Conservation (phyloP, 2,797 vertebrate genomes). For the Anguilla megastoma region DNA sequence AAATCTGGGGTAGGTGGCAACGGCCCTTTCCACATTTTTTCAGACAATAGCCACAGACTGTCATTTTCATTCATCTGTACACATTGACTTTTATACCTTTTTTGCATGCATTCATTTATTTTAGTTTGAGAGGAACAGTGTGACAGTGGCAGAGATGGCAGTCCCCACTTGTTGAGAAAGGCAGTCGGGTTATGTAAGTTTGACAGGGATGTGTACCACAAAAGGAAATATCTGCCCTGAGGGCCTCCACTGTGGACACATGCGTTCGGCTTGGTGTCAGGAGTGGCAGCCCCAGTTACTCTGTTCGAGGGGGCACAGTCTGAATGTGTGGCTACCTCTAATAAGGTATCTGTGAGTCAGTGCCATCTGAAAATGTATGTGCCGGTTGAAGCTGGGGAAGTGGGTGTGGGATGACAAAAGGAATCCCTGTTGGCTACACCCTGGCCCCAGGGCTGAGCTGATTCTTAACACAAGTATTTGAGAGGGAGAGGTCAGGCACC, state of each 20-base stretch:
- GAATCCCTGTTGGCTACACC: not conserved
- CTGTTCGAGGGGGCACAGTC: not conserved
- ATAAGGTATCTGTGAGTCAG: not conserved
- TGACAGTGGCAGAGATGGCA: not conserved
- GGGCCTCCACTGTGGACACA: not conserved
- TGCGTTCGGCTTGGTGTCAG: not conserved
- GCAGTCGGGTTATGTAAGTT: not conserved
- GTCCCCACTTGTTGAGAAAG: not conserved
- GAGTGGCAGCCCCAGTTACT: not conserved
- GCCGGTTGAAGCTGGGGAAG: not conserved
- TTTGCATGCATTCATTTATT: not conserved
- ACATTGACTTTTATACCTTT: not conserved
- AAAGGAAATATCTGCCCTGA: not conserved
- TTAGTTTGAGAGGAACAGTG: not conserved
- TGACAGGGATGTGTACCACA: not conserved
- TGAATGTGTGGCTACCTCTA: not conserved
- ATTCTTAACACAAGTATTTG: no score
- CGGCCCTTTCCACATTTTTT: not conserved
- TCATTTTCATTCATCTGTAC: not conserved
- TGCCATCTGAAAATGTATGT: no score
- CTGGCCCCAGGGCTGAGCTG: conserved; percentile 1
- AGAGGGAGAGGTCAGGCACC: not conserved
- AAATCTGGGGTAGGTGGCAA: not conserved
- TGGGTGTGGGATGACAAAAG: not conserved
- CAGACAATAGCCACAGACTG: not conserved